A percentile compares a stretch with the other conserved stretches of the same genome.
phyloP scores from a whole-genome alignment of 2,888 invertebrate species.

The Ceraclea dissimilis region DNA sequence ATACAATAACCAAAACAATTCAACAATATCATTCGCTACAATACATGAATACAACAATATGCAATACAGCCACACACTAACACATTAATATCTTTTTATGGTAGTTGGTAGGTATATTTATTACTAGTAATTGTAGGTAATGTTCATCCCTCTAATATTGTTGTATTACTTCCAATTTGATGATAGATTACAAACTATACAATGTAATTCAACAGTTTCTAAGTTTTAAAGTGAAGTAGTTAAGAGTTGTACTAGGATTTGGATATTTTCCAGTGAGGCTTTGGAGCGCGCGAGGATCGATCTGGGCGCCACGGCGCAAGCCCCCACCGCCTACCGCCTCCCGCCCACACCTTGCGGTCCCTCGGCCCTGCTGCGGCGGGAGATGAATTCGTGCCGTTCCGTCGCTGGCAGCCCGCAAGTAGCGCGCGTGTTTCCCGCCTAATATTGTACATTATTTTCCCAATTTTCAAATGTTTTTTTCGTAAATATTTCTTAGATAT shows the following conservation, averaged over 20 bases:
- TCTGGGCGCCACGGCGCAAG: constrained; percentile 25
- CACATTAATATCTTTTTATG: no score
- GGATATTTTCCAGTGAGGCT: background rate
- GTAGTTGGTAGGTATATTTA: no score
- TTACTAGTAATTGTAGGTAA: no score
- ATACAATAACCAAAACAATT: no score
- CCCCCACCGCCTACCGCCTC: constrained; percentile 14
- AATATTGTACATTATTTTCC: background rate
- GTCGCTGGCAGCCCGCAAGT: constrained; percentile 33
- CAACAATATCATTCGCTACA: no score
- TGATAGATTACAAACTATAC: no score
- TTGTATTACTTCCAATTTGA: no score
- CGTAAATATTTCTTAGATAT: background rate
- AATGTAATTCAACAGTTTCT: no score
- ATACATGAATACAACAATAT: no score
- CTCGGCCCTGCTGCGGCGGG: constrained; percentile 35
- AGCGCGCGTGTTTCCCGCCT: constrained; percentile 11
- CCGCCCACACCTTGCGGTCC: constrained; percentile 13
- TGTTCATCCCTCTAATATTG: no score
- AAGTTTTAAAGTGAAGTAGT: no score
- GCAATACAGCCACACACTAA: no score
- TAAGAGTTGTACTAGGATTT: background rate
- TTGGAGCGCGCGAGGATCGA: constrained; percentile 18
- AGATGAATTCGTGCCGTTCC: constrained; percentile 35
- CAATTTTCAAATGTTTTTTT: background rate